Percentiles rank a stretch among this genome's conserved stretches.
phyloP scores from a whole-genome alignment of 92 coral and sea anemone genomes.

The Porites rus region DNA sequence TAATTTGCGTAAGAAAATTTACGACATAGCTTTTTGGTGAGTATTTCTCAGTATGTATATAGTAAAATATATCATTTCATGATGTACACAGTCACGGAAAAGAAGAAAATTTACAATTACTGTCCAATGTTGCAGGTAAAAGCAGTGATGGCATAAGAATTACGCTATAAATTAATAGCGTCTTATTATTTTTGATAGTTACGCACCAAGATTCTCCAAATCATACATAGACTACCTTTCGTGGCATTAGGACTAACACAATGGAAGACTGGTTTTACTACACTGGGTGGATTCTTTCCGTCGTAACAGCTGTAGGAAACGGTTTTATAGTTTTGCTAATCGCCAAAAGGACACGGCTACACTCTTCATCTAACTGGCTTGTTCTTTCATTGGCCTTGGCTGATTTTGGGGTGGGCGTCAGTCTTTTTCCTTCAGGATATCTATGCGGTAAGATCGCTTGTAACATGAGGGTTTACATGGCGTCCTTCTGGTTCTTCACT shows the following conservation, averaged over 20 bases:
- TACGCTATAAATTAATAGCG: too few relatives aligned
- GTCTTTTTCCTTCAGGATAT: slow-evolving; percentile 14
- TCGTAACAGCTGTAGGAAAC: slow-evolving; percentile 16
- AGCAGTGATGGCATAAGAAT: too few relatives aligned
- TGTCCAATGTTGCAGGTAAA: too few relatives aligned
- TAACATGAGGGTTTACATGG: slow-evolving; percentile 11
- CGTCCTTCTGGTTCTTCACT: slow-evolving; percentile 13
- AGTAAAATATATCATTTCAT: too few relatives aligned
- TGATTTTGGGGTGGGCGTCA: neutral
- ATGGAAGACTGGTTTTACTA: slow-evolving; percentile 3
- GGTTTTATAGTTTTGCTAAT: slow-evolving; percentile 18
- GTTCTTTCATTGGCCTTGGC: slow-evolving; percentile 24
- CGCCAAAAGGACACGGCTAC: slow-evolving; percentile 1
- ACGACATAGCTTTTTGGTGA: too few relatives aligned
- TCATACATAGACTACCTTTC: neutral
- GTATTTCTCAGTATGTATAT: too few relatives aligned
- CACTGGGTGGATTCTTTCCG: slow-evolving; percentile 9
- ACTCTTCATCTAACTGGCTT: slow-evolving; percentile 18
- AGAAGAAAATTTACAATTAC: too few relatives aligned
- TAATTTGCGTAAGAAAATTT: too few relatives aligned
- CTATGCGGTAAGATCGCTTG: neutral
- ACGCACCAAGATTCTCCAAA: neutral
- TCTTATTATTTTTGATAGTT: too few relatives aligned
- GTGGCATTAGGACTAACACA: too few relatives aligned
- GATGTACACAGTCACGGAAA: too few relatives aligned